Percentiles rank a stretch among this genome's conserved stretches.
phyloP scores from a whole-genome alignment of 92 coral and sea anemone species.

The Palythoa grandis region DNA sequence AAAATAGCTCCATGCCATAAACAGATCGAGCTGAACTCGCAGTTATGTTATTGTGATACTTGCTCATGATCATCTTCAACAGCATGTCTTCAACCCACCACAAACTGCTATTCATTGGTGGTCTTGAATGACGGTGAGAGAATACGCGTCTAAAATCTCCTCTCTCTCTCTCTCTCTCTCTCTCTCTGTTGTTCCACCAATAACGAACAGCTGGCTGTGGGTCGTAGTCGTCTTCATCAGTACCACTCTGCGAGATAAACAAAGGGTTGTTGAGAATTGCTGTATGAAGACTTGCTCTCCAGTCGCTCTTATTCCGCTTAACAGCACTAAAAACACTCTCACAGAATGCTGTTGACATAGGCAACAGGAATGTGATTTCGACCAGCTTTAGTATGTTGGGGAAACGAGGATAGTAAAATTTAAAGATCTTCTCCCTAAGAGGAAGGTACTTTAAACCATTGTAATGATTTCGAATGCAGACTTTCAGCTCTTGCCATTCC shows the following conservation, averaged over 20 bases:
- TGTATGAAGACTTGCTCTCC: conserved; percentile 7
- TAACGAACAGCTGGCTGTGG: conserved; percentile 3
- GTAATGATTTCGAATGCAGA: too few species aligned
- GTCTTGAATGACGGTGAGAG: not conserved
- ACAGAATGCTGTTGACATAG: conserved; percentile 10
- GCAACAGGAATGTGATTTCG: not conserved
- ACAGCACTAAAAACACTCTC: not conserved
- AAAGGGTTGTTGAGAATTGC: not conserved
- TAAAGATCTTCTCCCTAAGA: too few species aligned
- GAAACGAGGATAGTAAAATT: not conserved
- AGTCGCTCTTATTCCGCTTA: not conserved
- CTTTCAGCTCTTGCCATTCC: too few species aligned
- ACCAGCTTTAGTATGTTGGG: conserved; percentile 10
- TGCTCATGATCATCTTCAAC: not conserved
- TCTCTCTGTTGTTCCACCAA: not conserved
- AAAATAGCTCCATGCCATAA: not conserved
- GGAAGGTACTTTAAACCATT: too few species aligned
- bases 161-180: not conserved
- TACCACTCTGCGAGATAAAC: conserved; percentile 1
- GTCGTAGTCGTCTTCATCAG: not conserved
- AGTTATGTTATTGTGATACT: not conserved
- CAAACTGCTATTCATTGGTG: not conserved
- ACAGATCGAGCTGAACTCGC: not conserved
- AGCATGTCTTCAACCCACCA: not conserved
- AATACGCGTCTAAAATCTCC: not conserved